Evolutionary conservation across 2,113 vertebrate species (phyloP), one percentile per base, ranked within the genome.

Genomic region (Mungos mungo): DNA sequence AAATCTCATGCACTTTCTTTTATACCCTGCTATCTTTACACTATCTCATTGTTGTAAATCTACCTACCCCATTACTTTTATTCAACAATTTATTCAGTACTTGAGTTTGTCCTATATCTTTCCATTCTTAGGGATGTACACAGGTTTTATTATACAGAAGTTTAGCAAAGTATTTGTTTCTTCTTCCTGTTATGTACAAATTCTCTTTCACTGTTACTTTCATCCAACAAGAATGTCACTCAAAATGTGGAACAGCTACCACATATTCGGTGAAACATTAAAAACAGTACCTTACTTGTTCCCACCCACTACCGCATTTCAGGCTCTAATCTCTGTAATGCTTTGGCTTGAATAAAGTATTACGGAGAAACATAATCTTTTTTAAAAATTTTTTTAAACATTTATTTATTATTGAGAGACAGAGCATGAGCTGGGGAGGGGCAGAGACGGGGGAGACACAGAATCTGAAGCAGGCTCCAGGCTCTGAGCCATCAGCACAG

Each of bases 21-120:
- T 66, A 93, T 93, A 88, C 81, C 77, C 45, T 81, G 35, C 35
- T 86, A 52, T 93, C 71, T 57, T 95, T 65, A 87, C 81, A 72
- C 11, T 38, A 38, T n/a, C 33, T 65, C 29, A 45, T 50, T 92
- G 47, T 79, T 74, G 16, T 47, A 77, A 86, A 96, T 77, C 38
- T 94, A 76, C 25, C 52, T 94, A 63, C 29, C 23, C n/a, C n/a
- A 45, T 72, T 68, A 63, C 27, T 19, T 89, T 93, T 54, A 86
- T 69, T 82, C 50, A 66, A 52, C 11, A 88, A 69, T 79, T 84
- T 11, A 84, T n/a, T 85, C 57, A 86, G 25, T 21, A 33, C 25
- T 57, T 65, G n/a, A 88, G 15, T 93, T 87, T 79, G 87, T 54
- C 31, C 16, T 35, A 31, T 10, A 19, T 54, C 10, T 68, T 65